Evolutionary conservation across 2,888 invertebrate genomes (phyloP), one percentile per base, ranked within the genome.

Genomic region (Agrochola lychnidis): DNA sequence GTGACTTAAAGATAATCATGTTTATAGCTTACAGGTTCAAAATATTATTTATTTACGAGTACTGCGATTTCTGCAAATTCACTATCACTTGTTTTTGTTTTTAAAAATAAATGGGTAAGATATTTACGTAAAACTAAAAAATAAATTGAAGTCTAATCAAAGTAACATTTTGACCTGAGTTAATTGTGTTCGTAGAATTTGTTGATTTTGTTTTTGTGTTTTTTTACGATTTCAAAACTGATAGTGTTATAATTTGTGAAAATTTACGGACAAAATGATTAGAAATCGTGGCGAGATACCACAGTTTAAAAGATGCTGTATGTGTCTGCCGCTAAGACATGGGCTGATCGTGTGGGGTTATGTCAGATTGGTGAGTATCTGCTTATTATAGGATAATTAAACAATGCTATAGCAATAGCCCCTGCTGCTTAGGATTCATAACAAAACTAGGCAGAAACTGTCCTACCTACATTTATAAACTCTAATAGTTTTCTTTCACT

Each of bases 21-120:
- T 53, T 68, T 57, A 62, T 48, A 79, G 5, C 12, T 25, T 19
- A 12, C 1, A 25, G 2, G 12, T n/a, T 14, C 3, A 42, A 62
- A 63, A 51, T 75, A 75, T 81, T 63, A 30, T 68, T 63, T 79
- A 30, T 48, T 69, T 48, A n/a, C n/a, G n/a, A n/a, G n/a, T n/a
- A 66, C 22, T 3, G 14, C 25, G 19, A 68, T 57, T 64, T 53
- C 62, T 59, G 25, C 7, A 40, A 40, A 68, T 45, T 63, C 36
- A 30, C 4, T 45, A 75, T 75, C 81, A 2, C 10, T 67, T 81
- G 76, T 81, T 81, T 67, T 75, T 81, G 81, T 81, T 81, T 30
- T 68, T 68, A 22, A 14, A 40, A 6, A 30, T 48, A 64, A 51
- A 56, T 30, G 72, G 19, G 36, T 25, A 45, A 36, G 3, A 25